These are phyloP conservation scores for Centropyge bicolor DNA, from an alignment of 2,797 vertebrate genomes.

Conservation along the genomic window DNA sequence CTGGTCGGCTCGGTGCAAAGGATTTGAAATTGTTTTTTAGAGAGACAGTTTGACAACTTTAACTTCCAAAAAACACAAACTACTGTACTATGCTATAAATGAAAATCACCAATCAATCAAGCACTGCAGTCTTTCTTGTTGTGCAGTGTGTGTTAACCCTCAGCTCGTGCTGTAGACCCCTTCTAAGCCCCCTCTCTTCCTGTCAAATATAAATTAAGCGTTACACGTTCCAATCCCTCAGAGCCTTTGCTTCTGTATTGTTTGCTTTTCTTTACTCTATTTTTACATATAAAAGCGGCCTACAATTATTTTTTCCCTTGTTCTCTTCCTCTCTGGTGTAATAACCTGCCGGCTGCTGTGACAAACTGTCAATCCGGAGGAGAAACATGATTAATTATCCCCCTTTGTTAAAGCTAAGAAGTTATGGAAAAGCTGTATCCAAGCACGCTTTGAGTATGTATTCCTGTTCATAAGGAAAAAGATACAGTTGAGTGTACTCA, in stretches of 20 bases:
- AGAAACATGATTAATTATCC: slow-evolving; percentile 53
- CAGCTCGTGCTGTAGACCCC: neutral
- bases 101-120: slow-evolving; percentile 27
- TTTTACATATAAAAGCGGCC: slow-evolving; percentile 30
- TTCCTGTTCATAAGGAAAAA: neutral
- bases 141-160: neutral
- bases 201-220: slow-evolving; percentile 53
- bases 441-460: neutral
- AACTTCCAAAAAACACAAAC: neutral
- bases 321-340: slow-evolving; percentile 38
- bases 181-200: slow-evolving; percentile 9
- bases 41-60: neutral
- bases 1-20: neutral
- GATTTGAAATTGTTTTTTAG: neutral
- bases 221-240: slow-evolving; percentile 25
- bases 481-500: neutral
- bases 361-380: slow-evolving; percentile 38
- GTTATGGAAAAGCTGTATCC: neutral
- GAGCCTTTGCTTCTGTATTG: slow-evolving; percentile 6
- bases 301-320: slow-evolving; percentile 34
- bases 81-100: neutral
- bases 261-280: slow-evolving; percentile 26
- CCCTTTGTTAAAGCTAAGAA: slow-evolving; percentile 23
- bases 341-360: slow-evolving; percentile 25
- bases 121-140: slow-evolving; percentile 2